Conservation (phyloP, 2,888 invertebrate species). For the Hydrotaea diabolus region DNA sequence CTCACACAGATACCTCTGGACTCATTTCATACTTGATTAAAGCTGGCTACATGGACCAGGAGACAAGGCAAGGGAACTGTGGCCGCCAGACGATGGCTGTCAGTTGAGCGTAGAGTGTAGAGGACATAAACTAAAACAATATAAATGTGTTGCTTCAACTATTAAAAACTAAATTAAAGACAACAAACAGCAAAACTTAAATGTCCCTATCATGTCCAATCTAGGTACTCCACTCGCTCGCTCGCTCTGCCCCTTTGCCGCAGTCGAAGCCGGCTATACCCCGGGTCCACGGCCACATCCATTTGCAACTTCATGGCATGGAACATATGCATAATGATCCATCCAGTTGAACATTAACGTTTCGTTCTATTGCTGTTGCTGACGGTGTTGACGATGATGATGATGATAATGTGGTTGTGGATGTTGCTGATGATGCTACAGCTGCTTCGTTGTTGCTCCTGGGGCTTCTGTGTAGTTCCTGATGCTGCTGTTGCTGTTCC, state of each 20-base stretch:
- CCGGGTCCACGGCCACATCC: background rate
- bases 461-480: slow-evolving; percentile 51
- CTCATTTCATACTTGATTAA: slow-evolving; percentile 40
- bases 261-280: background rate
- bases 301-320: background rate
- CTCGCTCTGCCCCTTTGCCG: too few species aligned
- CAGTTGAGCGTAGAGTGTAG: background rate
- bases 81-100: slow-evolving; percentile 16
- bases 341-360: slow-evolving; percentile 34
- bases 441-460: slow-evolving; percentile 44
- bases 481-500: slow-evolving; percentile 27
- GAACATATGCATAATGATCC: slow-evolving; percentile 22
- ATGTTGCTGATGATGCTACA: slow-evolving; percentile 5
- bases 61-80: background rate
- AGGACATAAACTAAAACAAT: slow-evolving; percentile 44
- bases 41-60: background rate
- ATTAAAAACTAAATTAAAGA: slow-evolving; percentile 64
- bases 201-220: slow-evolving; percentile 61
- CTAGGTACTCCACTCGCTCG: background rate
- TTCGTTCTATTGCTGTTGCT: slow-evolving; percentile 42
- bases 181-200: slow-evolving; percentile 42
- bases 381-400: background rate
- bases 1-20: slow-evolving; percentile 31
- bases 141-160: slow-evolving; percentile 66
- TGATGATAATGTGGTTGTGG: background rate